Base-by-base conservation (phyloP, 2,113 vertebrate species). In the Sander vitreus region DNA sequence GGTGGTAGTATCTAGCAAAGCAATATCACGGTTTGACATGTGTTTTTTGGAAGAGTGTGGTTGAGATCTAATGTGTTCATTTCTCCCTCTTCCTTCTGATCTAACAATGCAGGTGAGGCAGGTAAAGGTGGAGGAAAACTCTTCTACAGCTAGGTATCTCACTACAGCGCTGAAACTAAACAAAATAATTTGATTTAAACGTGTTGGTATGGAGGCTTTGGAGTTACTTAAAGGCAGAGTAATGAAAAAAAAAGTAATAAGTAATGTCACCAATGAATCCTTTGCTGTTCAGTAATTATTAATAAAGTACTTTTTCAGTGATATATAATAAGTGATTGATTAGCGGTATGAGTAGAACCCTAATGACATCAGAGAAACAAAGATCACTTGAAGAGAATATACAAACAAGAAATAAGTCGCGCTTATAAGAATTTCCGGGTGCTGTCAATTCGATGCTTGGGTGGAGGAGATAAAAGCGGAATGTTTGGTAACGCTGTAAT, bases 401-500 rank as follows among this genome's bases (percentile, higher is more conserved):
- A 70, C 6, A 18, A 58, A 23, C 15, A 54, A 58, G 13, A 71
- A 83, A 45, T 11, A 15, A 36, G 30, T 18, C 50, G 3, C 14
- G 14, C 50, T 87, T 33, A 39, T 77, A 51, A 78, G 21, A 64
- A 11, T 64, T 84, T 85, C 78, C 75, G 77, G 73, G 36, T 16
- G 33, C 48, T 45, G 64, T 59, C 62, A 66, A 7, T 75, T 59
- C 11, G 2, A 23, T 39, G 19, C 73, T 14, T 71, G 73, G 70
- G 74, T 18, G 43, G 48, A 23, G 30, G 54, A 71, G 81, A 88
- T 88, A 48, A 71, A 65, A 47, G 18, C 21, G 3, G 47, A 12
- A 80, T 68, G 48, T 86, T 33, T 4, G 55, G 71, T 88, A 81
- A 91, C 45, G 19, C 70, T 51, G 18, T 10, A 7, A 30, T 90